Base-by-base conservation (phyloP, 2,113 vertebrate species). In the Athene noctua region DNA sequence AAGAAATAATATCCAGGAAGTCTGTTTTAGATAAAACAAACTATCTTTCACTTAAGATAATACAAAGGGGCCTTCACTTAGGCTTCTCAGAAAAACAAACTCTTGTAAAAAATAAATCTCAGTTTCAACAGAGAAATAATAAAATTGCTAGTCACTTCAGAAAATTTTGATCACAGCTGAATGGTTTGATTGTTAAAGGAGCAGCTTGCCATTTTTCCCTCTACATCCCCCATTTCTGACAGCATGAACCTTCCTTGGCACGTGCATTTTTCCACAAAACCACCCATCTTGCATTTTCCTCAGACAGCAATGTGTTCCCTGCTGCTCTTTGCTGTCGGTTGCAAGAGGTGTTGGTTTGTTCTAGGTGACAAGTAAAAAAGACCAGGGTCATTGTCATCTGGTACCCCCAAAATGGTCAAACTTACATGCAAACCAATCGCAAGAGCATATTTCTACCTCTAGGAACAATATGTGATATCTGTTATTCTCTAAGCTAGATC, bases 341-440 rank as follows among this genome's bases (percentile, higher is more conserved):
- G 15, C 80, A 79, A 38, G 29, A 52, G 21, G 10, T 0, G 0
- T 7, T 29, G 7, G 2, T 36, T 42, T 51, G 3, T 15, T 59
- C 29, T n/a, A 81, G 15, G 44, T 22, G 57, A 36, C 16, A 63
- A 62, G 7, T 21, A 30, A 54, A 42, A 34, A 16, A 18, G 11
- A 38, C 23, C n/a, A 46, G 55, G 27, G 22, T 34, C 73, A 11
- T 1, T 57, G 63, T 42, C 40, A 82, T 6, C 49, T 40, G 47
- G 26, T 36, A 32, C 17, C 20, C 6, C 26, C 14, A 80, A 67
- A 15, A 11, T 30, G n/a, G 6, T 47, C 54, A 42, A 49, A 79
- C 30, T 55, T 26, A 8, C 71, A 36, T 2, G 30, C 52, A 87
- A 62, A 36, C 9, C 32, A 18, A 29, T 7, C 26, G 16, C 13